Conservation (phyloP, 2,113 vertebrate genomes). For the Gambusia affinis region DNA sequence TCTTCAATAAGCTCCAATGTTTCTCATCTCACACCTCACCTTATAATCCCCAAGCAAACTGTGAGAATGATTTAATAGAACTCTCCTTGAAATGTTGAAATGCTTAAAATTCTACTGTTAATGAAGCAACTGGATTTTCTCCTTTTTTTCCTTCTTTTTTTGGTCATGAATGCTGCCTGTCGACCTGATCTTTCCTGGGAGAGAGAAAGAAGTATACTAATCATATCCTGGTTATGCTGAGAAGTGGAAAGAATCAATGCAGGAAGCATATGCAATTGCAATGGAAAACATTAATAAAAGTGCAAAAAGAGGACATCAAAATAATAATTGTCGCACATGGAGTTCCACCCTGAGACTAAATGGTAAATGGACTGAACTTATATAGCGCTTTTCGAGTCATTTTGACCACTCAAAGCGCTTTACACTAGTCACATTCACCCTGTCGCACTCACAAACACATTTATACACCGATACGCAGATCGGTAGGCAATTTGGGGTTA, state of each 20-base stretch:
- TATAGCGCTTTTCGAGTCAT: too few relatives aligned
- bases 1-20: conserved; percentile 30
- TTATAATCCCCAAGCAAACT: conserved; percentile 23
- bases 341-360: conserved; percentile 14
- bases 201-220: not conserved
- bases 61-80: conserved; percentile 18
- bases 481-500: too few relatives aligned
- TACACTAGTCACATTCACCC: too few relatives aligned
- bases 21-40: conserved; percentile 12
- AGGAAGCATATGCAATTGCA: conserved; percentile 21
- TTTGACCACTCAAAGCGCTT: too few relatives aligned
- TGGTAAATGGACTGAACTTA: too few relatives aligned
- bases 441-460: too few relatives aligned
- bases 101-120: conserved; percentile 36
- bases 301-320: conserved; percentile 23
- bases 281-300: not conserved
- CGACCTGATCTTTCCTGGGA: conserved; percentile 26
- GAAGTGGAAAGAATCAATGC: conserved; percentile 28
- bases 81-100: conserved; percentile 12
- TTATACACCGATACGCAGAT: too few relatives aligned
- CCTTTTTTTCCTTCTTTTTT: conserved; percentile 38
- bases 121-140: conserved; percentile 39
- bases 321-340: conserved; percentile 29
- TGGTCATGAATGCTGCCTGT: conserved; percentile 32
- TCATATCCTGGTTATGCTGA: conserved; percentile 20